phyloP scores from a whole-genome alignment of 2,113 vertebrate genomes.

The Prietella phreatophila region DNA sequence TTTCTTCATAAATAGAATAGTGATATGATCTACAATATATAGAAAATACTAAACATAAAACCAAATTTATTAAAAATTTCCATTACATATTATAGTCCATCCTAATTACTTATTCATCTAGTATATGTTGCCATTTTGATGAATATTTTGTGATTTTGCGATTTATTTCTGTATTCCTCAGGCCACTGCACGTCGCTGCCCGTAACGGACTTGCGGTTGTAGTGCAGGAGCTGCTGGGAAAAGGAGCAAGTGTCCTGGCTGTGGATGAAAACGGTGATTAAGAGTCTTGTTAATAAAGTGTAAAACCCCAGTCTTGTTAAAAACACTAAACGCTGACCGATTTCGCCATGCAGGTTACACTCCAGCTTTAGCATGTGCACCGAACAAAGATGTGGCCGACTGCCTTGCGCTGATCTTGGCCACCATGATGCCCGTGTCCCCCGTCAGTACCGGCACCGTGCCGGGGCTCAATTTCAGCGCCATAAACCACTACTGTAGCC shows the following conservation, averaged over 20 bases:
- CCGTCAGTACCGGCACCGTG: conserved; percentile 76
- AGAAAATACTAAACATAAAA: not conserved
- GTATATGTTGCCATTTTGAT: not conserved
- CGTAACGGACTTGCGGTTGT: conserved; percentile 94
- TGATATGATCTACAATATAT: not conserved
- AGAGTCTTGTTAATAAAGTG: not conserved
- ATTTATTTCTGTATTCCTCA: conserved; percentile 57
- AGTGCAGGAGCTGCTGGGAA: conserved; percentile 94
- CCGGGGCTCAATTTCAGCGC: conserved; percentile 87
- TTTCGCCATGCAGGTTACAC: conserved; percentile 83
- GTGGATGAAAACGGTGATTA: conserved; percentile 96
- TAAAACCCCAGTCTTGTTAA: not conserved
- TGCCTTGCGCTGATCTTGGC: conserved; percentile 97
- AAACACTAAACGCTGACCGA: not conserved
- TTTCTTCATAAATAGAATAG: not conserved
- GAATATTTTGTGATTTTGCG: not conserved
- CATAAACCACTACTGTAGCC: conserved; percentile 94
- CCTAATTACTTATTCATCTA: not conserved
- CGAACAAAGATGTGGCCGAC: conserved; percentile 97
- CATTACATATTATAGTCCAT: not conserved
- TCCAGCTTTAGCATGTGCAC: conserved; percentile 95
- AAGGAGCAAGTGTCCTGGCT: conserved; percentile 96
- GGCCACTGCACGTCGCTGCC: conserved; percentile 96
- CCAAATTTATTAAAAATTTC: not conserved
- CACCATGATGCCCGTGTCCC: conserved; percentile 98